Conservation (phyloP, 2,888 invertebrate genomes). For the Laspeyria flexula region DNA sequence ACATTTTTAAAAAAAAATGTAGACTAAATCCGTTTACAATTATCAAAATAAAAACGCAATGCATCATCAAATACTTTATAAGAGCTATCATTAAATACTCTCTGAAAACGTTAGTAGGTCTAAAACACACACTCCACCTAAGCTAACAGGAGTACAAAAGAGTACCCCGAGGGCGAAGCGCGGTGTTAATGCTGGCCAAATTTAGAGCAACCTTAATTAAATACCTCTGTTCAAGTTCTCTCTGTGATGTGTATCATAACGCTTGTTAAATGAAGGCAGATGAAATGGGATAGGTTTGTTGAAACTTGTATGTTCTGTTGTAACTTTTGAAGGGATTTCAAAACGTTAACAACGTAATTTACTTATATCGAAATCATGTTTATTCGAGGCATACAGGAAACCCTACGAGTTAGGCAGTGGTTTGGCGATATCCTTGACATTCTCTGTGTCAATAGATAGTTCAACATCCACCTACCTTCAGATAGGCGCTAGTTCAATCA, state of each 20-base stretch:
- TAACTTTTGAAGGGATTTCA: not conserved
- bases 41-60: constrained; percentile 1
- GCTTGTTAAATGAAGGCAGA: constrained; percentile 17
- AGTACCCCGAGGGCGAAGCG: constrained; percentile 27
- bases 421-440: too few species aligned
- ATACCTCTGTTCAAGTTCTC: constrained; percentile 43
- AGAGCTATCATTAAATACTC: not conserved
- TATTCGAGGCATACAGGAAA: too few species aligned
- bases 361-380: too few species aligned
- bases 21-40: too few species aligned
- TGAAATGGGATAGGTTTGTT: constrained; percentile 4
- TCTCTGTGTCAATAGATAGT: too few species aligned
- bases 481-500: too few species aligned
- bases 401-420: too few species aligned
- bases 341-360: too few species aligned
- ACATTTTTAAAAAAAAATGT: too few species aligned
- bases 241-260: constrained; percentile 24
- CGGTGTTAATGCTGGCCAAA: constrained; percentile 41
- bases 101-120: constrained; percentile 6
- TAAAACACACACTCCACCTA: constrained; percentile 43
- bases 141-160: constrained; percentile 48
- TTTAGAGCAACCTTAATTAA: constrained; percentile 54
- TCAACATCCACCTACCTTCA: too few species aligned
- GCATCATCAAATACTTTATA: too few species aligned
- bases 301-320: not conserved